Conservation (phyloP, 1,140 invertebrate species). For the Protaetia brevitarsis region DNA sequence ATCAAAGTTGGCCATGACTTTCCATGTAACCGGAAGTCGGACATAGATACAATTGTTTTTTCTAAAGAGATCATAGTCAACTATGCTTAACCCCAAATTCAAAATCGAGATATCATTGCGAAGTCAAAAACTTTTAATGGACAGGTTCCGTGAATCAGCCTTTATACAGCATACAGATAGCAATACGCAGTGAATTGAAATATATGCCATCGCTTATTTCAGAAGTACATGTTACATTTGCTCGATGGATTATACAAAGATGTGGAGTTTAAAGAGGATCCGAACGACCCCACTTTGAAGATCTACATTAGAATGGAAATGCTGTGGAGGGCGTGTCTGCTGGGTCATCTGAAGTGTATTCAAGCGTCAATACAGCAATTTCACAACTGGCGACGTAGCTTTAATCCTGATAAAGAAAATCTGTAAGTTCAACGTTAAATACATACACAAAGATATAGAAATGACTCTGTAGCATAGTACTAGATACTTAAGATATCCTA, state of each 20-base stretch:
- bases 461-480: no score
- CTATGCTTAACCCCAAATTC: no score
- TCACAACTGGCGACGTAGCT: constrained; percentile 66
- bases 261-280: constrained; percentile 61
- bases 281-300: constrained; percentile 61
- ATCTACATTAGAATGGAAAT: constrained; percentile 69
- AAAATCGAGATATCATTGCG: no score
- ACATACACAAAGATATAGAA: no score
- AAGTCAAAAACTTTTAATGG: no score
- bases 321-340: constrained; percentile 64
- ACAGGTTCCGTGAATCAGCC: no score
- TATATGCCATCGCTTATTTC: constrained; percentile 37
- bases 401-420: constrained; percentile 68
- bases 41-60: no score
- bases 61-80: no score
- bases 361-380: constrained; percentile 65
- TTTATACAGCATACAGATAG: background rate
- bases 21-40: no score
- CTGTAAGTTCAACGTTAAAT: constrained; percentile 57
- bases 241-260: constrained; percentile 63
- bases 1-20: no score
- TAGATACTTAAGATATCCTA: no score
- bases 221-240: constrained; percentile 66
- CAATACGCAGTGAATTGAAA: background rate
- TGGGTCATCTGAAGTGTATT: constrained; percentile 68